Conservation (phyloP, 1,140 invertebrate genomes). For the Samia ricini region DNA sequence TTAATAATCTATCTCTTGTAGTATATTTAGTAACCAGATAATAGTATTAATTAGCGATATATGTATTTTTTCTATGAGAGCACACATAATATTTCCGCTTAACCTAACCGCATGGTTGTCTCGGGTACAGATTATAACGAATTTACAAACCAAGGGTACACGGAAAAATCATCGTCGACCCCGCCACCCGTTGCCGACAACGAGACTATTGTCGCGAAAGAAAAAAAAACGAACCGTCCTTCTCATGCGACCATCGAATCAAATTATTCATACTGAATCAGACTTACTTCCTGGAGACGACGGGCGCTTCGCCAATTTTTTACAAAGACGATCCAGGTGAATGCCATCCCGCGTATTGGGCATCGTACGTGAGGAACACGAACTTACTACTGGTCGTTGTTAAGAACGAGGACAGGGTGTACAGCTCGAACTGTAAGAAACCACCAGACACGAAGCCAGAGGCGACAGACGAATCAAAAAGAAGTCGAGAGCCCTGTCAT, state of each 20-base stretch:
- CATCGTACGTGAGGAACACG: slow-evolving; percentile 82
- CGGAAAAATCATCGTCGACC: slow-evolving; percentile 46
- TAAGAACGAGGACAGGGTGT: slow-evolving; percentile 62
- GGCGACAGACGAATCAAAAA: slow-evolving; percentile 65
- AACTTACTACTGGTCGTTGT: slow-evolving; percentile 90
- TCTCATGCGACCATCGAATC: slow-evolving; percentile 82
- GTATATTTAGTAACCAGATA: too few species aligned
- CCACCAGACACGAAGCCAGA: slow-evolving; percentile 60
- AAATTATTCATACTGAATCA: slow-evolving; percentile 84
- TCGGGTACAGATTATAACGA: slow-evolving; percentile 36
- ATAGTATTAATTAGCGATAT: too few species aligned
- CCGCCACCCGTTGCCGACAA: slow-evolving; percentile 40
- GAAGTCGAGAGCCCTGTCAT: slow-evolving; percentile 81
- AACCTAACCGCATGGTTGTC: slow-evolving; percentile 29
- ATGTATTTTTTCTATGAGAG: neutral
- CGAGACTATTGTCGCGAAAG: slow-evolving; percentile 42
- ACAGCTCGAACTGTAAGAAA: slow-evolving; percentile 51
- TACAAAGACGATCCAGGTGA: slow-evolving; percentile 39
- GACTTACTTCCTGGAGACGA: slow-evolving; percentile 73
- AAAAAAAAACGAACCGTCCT: slow-evolving; percentile 70
- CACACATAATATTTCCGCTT: slow-evolving; percentile 35
- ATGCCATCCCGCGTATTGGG: slow-evolving; percentile 78
- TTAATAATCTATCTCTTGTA: too few species aligned
- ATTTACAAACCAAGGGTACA: slow-evolving; percentile 28
- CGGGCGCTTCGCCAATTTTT: slow-evolving; percentile 57